phyloP scores from a whole-genome alignment of 2,113 vertebrate species.

The Corythaixoides concolor region DNA sequence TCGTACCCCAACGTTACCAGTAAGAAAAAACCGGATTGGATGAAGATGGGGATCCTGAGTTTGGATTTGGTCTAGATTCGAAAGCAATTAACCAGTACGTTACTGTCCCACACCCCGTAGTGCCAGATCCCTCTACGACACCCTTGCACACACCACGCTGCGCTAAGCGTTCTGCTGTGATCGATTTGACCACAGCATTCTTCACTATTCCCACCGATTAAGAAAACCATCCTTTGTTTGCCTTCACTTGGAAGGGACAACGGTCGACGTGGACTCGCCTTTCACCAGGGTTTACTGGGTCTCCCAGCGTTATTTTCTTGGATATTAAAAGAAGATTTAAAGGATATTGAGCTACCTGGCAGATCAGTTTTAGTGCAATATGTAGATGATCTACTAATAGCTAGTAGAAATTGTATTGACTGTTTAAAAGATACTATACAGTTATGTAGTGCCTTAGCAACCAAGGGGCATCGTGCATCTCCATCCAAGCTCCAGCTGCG shows the following conservation, averaged over 20 bases:
- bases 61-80: background rate
- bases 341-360: background rate
- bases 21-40: rapidly evolving
- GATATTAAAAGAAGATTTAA: background rate
- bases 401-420: background rate
- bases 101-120: background rate
- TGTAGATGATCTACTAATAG: background rate
- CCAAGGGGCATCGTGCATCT: rapidly evolving
- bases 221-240: background rate
- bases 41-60: background rate
- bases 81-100: background rate
- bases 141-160: background rate
- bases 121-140: background rate
- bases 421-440: background rate
- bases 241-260: background rate
- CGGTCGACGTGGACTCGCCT: background rate
- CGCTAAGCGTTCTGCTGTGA: background rate
- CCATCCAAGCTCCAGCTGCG: background rate
- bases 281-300: background rate
- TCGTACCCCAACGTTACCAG: background rate
- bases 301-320: background rate
- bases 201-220: background rate
- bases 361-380: background rate
- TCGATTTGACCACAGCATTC: too few relatives aligned
- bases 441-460: background rate